Evolutionary conservation across 2,888 invertebrate genomes (phyloP).

Genomic region (Lagria hirta): DNA sequence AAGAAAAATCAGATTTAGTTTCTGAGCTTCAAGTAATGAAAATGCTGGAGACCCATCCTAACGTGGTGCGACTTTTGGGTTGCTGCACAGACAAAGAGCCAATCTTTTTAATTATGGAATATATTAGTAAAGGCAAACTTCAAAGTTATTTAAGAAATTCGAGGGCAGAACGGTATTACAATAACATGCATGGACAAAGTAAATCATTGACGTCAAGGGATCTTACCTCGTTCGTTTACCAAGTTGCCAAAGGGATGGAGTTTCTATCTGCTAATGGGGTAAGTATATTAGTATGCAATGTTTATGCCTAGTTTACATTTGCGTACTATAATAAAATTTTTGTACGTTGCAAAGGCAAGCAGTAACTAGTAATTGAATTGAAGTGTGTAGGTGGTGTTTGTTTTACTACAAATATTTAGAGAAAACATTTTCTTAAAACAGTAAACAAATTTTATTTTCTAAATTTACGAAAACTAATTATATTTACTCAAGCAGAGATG

Average conservation of each 20-base stretch:
- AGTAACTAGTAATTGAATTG: too few relatives aligned
- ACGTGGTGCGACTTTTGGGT: constrained; percentile 84
- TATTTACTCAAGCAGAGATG: too few relatives aligned
- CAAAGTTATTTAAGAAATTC: constrained; percentile 86
- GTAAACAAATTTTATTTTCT: too few relatives aligned
- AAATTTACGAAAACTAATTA: too few relatives aligned
- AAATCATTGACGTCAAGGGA: constrained; percentile 81
- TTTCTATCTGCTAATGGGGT: constrained; percentile 82
- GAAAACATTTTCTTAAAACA: too few relatives aligned
- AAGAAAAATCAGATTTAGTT: constrained; percentile 82
- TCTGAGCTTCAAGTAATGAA: constrained; percentile 92
- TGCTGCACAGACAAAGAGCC: constrained; percentile 92
- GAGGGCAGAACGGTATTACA: constrained; percentile 79
- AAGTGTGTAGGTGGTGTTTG: too few relatives aligned
- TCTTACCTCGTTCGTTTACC: constrained; percentile 87
- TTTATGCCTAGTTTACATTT: too few relatives aligned
- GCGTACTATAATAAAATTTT: too few relatives aligned
- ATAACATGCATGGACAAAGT: constrained; percentile 75
- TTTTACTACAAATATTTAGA: too few relatives aligned
- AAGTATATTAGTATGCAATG: constrained; percentile 47
- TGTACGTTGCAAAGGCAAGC: too few relatives aligned
- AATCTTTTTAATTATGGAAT: constrained; percentile 90
- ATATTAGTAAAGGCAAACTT: constrained; percentile 83
- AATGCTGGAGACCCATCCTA: constrained; percentile 84
- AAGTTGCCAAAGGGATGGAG: constrained; percentile 89